Conservation (phyloP, 2,797 vertebrate genomes). For the Dermochelys coriacea region DNA sequence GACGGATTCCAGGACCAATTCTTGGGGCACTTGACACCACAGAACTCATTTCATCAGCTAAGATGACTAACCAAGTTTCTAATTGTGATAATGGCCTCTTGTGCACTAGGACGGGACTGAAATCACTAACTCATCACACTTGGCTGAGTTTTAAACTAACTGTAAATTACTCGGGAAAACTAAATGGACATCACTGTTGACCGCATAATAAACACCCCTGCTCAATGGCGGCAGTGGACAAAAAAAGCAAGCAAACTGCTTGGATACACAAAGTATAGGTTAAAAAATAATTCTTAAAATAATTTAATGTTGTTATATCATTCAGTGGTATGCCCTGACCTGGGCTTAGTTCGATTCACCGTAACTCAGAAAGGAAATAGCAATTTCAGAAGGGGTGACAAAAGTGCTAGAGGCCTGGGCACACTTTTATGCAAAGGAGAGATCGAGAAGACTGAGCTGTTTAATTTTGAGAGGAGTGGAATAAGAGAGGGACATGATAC, state of each 20-base stretch:
- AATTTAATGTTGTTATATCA: background rate
- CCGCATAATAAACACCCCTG: background rate
- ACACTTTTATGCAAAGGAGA: background rate
- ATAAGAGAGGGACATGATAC: background rate
- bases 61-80: background rate
- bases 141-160: background rate
- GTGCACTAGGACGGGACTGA: accelerated
- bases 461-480: background rate
- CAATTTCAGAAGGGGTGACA: background rate
- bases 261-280: background rate
- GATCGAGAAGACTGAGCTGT: background rate
- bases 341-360: background rate
- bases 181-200: background rate
- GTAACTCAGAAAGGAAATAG: background rate
- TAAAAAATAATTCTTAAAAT: background rate
- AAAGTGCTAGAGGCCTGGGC: background rate
- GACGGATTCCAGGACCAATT: background rate
- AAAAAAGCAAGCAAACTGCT: background rate
- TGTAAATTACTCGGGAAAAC: background rate
- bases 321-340: background rate
- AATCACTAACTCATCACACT: background rate
- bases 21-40: background rate
- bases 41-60: background rate
- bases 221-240: background rate
- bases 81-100: background rate